Evolutionary conservation across 2,113 vertebrate species (phyloP).

Genomic region (Odontophorus gujanensis): DNA sequence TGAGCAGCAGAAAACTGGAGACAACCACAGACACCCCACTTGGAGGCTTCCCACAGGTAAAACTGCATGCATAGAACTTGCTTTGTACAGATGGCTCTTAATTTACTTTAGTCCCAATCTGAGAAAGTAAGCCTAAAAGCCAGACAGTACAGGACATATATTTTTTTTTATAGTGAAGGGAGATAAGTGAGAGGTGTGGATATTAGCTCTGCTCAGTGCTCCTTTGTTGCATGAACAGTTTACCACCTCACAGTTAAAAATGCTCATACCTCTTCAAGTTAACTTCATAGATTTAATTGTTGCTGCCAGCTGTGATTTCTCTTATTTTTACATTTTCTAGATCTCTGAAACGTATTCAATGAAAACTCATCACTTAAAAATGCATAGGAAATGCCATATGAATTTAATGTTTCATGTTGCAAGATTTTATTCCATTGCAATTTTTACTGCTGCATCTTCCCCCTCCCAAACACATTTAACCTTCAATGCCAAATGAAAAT

Average conservation of each 20-base stretch:
- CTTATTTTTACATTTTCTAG: background rate
- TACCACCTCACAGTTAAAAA: background rate
- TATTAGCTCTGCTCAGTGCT: background rate
- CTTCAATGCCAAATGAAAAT: background rate
- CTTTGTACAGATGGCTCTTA: background rate
- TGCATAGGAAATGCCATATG: background rate
- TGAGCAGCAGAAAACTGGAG: background rate
- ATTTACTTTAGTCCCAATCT: background rate
- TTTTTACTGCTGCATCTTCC: background rate
- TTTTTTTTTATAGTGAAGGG: background rate
- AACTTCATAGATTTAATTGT: background rate
- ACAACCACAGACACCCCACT: background rate
- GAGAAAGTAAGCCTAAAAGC: background rate
- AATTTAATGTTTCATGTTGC: background rate
- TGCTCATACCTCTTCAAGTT: background rate
- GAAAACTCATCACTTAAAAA: background rate
- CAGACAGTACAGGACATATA: background rate
- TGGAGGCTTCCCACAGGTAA: background rate
- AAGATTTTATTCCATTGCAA: background rate
- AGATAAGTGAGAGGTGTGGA: background rate
- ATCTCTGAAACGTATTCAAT: background rate
- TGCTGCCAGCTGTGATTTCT: background rate
- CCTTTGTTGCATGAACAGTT: background rate
- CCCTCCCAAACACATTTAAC: background rate
- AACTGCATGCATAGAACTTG: background rate